Evolutionary conservation across 2,797 vertebrate genomes (phyloP).

Genomic region (Mycteria americana): DNA sequence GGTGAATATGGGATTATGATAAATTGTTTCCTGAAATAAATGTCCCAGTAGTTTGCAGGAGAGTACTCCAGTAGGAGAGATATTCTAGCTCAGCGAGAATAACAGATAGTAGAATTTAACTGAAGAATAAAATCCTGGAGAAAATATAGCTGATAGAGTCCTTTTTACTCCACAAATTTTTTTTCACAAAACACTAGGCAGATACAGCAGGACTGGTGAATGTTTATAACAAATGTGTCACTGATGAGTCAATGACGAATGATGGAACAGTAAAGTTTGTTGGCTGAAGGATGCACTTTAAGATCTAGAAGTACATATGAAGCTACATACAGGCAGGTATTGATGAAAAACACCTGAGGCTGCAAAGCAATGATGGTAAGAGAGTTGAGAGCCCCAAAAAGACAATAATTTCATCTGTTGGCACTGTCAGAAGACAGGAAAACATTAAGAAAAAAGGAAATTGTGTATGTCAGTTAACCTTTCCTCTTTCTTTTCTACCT

Average conservation of each 20-base stretch:
- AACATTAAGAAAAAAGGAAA: background rate
- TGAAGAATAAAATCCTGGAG: background rate
- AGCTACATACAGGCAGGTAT: background rate
- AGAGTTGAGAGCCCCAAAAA: background rate
- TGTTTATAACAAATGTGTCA: background rate
- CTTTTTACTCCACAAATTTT: background rate
- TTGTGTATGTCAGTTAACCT: background rate
- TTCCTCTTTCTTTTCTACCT: background rate
- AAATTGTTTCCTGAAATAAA: slow-evolving; percentile 7
- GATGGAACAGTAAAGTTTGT: background rate
- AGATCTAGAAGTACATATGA: background rate
- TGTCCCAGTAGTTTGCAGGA: background rate
- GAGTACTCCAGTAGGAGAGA: background rate
- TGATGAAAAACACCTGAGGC: background rate
- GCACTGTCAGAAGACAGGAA: background rate
- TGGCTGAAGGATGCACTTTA: slow-evolving; percentile 17
- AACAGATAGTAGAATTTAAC: background rate
- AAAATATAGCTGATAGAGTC: background rate
- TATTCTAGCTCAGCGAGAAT: background rate
- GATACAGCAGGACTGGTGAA: background rate
- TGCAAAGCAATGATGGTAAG: background rate
- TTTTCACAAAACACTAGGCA: background rate
- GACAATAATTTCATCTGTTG: background rate
- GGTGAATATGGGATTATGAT: background rate
- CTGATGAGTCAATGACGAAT: background rate